A percentile compares a stretch with the other conserved stretches of the same genome.
Evolutionary conservation across 2,888 invertebrate species (phyloP).

Genomic region (Cinara cedri): DNA sequence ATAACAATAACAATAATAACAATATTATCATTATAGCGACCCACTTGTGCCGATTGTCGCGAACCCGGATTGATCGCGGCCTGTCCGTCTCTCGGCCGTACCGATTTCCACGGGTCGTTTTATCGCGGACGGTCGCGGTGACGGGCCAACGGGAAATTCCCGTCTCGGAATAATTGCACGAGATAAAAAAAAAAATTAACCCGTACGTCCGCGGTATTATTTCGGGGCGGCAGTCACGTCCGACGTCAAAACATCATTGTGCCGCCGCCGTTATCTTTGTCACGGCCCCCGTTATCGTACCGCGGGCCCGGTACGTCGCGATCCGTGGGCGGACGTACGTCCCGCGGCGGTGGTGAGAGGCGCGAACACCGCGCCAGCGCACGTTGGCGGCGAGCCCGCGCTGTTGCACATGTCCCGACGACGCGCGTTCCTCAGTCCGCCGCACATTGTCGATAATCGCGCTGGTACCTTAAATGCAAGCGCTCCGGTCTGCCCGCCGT

Average conservation of each 20-base stretch:
- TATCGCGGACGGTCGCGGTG: neutral
- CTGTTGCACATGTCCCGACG: constrained; percentile 45
- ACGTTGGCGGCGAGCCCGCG: constrained; percentile 1
- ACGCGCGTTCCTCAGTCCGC: constrained; percentile 26
- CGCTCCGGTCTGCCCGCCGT: neutral
- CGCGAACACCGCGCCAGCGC: constrained; percentile 11
- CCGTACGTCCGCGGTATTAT: too few species aligned
- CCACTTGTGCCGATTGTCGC: too few species aligned
- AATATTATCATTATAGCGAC: too few species aligned
- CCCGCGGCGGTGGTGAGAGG: neutral
- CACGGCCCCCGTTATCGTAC: neutral
- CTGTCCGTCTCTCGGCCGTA: too few species aligned
- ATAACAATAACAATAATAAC: too few species aligned
- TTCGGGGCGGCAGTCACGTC: too few species aligned
- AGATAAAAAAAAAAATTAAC: neutral
- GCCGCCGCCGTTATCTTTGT: too few species aligned
- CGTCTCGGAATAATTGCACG: too few species aligned
- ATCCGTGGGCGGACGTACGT: neutral
- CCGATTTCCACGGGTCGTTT: neutral
- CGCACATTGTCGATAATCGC: constrained; percentile 52
- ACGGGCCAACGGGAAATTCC: neutral
- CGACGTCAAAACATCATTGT: too few species aligned
- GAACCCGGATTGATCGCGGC: too few species aligned
- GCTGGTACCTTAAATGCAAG: too few species aligned
- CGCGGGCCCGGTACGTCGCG: neutral